Conservation (phyloP, 2,888 invertebrate species). For the Trichopria drosophilae region DNA sequence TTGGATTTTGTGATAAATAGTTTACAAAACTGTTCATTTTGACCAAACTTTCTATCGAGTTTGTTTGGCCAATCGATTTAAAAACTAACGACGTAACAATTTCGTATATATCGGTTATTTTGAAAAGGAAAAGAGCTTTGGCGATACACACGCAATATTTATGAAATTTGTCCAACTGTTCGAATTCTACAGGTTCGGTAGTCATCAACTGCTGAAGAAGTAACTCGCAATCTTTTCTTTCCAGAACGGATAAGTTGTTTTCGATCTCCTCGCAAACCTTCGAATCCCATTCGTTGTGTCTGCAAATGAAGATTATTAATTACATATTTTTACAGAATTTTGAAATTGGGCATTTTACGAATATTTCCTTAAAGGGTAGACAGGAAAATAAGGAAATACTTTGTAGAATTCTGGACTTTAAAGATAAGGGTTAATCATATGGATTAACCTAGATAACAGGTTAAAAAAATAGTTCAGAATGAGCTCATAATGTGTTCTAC, state of each 20-base stretch:
- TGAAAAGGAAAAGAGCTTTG: conserved; percentile 36
- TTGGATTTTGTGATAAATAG: conserved; percentile 14
- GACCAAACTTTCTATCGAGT: no score
- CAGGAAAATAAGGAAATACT: no score
- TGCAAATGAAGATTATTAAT: conserved; percentile 26
- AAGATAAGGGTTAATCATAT: no score
- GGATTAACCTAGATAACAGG: no score
- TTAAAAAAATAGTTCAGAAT: no score
- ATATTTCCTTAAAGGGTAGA: no score
- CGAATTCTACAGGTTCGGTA: conserved; percentile 35
- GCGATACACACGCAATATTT: conserved; percentile 22
- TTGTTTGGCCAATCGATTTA: conserved; percentile 38
- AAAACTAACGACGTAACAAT: conserved; percentile 41
- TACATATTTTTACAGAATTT: no score
- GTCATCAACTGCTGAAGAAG: no score
- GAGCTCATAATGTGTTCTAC: no score
- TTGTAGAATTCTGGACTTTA: no score
- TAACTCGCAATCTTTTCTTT: conserved; percentile 38
- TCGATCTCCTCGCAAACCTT: conserved; percentile 36
- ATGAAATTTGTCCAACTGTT: conserved; percentile 27
- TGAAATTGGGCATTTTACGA: no score
- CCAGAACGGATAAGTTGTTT: conserved; percentile 31
- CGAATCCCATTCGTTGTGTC: conserved; percentile 47
- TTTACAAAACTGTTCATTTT: no score
- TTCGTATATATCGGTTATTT: conserved; percentile 40